phyloP scores from a whole-genome alignment of 2,797 vertebrate species.

The Manis crassicaudata region DNA sequence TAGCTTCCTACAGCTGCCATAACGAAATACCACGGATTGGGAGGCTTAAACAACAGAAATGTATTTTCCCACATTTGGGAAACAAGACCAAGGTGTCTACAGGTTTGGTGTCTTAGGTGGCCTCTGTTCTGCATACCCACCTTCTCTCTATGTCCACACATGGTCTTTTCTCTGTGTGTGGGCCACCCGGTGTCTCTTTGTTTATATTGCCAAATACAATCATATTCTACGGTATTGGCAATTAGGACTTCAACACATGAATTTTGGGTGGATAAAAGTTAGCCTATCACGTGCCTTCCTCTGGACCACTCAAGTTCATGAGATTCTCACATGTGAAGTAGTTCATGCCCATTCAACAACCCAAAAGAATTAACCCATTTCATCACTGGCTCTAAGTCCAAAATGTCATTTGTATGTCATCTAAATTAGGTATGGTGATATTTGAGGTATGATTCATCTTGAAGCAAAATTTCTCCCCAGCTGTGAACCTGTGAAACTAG shows the following conservation, averaged over 20 bases:
- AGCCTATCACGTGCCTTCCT: not conserved
- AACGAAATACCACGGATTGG: not conserved
- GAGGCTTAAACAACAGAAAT: not conserved
- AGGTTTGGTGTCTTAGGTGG: not conserved
- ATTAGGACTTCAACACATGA: not conserved
- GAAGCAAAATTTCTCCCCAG: not conserved
- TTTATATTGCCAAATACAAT: not conserved
- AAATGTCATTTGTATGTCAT: not conserved
- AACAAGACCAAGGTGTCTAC: not conserved
- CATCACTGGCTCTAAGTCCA: not conserved
- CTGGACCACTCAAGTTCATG: not conserved
- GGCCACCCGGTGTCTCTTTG: not conserved
- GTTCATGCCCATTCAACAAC: not conserved
- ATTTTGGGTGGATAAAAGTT: not conserved
- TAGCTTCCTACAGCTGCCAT: not conserved
- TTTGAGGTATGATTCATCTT: not conserved
- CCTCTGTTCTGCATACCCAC: not conserved
- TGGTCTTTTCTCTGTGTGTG: not conserved
- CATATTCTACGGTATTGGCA: not conserved
- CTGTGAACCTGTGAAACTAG: not conserved
- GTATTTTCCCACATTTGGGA: not conserved
- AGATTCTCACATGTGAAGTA: not conserved
- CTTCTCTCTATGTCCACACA: not conserved
- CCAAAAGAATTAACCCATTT: not conserved
- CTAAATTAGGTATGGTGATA: not conserved